Conservation (phyloP, 2,113 vertebrate species). For the Periophthalmus modestus region DNA sequence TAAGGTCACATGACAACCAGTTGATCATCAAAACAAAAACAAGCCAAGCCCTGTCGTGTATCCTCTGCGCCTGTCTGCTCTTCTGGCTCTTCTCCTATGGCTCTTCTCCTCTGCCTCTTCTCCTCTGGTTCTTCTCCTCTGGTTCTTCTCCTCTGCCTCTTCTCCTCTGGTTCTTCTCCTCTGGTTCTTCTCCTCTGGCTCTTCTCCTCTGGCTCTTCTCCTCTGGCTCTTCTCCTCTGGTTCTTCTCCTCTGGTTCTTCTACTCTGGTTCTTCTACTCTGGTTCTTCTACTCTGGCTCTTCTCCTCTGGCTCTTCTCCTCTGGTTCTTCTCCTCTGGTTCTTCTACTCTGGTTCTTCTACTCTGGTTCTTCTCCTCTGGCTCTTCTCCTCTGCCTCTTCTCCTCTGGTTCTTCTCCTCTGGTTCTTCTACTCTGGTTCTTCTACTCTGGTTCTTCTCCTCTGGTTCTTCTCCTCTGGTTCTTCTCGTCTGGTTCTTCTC, state of each 20-base stretch:
- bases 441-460: neutral
- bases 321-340: neutral
- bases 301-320: neutral
- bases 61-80: neutral
- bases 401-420: neutral
- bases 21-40: no score
- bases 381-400: neutral
- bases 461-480: neutral
- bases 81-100: neutral
- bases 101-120: neutral
- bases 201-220: neutral
- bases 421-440: neutral
- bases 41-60: neutral
- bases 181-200: neutral
- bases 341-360: neutral
- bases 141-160: neutral
- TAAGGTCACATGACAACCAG: no score
- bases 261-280: neutral
- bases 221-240: neutral
- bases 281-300: neutral
- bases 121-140: neutral
- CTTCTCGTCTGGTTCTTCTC: neutral
- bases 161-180: neutral
- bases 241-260: neutral
- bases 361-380: no score